Conservation (phyloP, 2,113 vertebrate genomes). For the Dasyornis broadbenti region DNA sequence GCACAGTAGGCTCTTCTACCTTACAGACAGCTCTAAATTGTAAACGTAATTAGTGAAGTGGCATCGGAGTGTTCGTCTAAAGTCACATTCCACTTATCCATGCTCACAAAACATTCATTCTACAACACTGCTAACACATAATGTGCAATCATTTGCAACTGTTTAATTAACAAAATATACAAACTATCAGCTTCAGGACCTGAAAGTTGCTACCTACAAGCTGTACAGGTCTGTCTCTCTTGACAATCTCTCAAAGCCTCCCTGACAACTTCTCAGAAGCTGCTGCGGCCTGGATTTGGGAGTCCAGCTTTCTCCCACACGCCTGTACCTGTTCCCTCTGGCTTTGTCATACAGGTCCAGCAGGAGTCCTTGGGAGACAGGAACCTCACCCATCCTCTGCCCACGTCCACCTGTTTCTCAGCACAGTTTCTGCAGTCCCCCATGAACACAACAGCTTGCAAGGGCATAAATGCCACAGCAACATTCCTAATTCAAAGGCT, state of each 20-base stretch:
- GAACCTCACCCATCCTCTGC: not conserved
- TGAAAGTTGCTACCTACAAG: not conserved
- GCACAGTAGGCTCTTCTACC: not conserved
- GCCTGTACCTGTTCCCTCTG: not conserved
- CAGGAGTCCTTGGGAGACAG: not conserved
- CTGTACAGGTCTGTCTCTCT: not conserved
- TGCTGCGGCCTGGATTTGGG: not conserved
- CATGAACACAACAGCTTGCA: not conserved
- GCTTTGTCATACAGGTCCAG: not conserved
- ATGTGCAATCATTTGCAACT: not conserved
- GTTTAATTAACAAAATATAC: not conserved
- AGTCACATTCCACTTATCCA: not conserved
- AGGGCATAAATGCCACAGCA: not conserved
- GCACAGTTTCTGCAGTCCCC: not conserved
- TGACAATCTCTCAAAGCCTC: not conserved
- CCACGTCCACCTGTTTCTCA: not conserved
- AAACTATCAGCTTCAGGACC: not conserved
- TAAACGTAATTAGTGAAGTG: not conserved
- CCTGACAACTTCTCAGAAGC: not conserved
- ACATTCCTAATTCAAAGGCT: constrained; percentile 25
- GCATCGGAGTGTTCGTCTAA: not conserved
- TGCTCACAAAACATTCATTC: not conserved
- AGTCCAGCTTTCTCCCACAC: not conserved
- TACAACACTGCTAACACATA: not conserved
- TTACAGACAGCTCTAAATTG: not conserved